Conservation (phyloP, 53 echinoderm and acorn worm species). For the Stichopus horrens region DNA sequence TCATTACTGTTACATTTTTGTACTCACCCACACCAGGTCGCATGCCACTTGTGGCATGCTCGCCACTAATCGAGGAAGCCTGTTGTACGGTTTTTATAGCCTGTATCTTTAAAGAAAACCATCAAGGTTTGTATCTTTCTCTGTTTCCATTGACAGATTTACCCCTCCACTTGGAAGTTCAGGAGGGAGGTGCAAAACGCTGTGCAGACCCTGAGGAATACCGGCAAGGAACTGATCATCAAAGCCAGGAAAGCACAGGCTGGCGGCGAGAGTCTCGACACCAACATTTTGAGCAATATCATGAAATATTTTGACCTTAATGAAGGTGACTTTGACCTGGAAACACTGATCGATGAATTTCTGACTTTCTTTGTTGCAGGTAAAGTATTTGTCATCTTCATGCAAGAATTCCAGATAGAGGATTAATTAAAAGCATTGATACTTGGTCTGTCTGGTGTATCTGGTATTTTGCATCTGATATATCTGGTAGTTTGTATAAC, state of each 20-base stretch:
- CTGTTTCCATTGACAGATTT: neutral
- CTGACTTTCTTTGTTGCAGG: conserved; percentile 66
- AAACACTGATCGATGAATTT: conserved; percentile 68
- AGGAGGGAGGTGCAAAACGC: neutral
- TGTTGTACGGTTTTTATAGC: too few relatives aligned
- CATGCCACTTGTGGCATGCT: too few relatives aligned
- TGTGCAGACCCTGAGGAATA: neutral
- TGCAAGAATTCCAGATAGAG: too few relatives aligned
- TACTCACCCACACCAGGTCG: too few relatives aligned
- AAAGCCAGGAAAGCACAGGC: neutral
- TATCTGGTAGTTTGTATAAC: too few relatives aligned
- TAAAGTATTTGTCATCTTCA: neutral
- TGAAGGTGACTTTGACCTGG: conserved; percentile 48
- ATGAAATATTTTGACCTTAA: conserved; percentile 20
- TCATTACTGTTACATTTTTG: too few relatives aligned
- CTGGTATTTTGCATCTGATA: too few relatives aligned
- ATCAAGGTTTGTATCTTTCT: too few relatives aligned
- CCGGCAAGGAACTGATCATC: neutral
- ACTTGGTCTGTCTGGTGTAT: too few relatives aligned
- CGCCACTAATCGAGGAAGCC: too few relatives aligned
- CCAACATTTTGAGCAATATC: conserved; percentile 51
- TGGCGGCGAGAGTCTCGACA: neutral
- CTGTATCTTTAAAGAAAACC: too few relatives aligned
- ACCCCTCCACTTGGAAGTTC: neutral
- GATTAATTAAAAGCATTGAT: too few relatives aligned